Evolutionary conservation across 1,140 invertebrate genomes (phyloP).

Genomic region (Ceratosolen solmsi): DNA sequence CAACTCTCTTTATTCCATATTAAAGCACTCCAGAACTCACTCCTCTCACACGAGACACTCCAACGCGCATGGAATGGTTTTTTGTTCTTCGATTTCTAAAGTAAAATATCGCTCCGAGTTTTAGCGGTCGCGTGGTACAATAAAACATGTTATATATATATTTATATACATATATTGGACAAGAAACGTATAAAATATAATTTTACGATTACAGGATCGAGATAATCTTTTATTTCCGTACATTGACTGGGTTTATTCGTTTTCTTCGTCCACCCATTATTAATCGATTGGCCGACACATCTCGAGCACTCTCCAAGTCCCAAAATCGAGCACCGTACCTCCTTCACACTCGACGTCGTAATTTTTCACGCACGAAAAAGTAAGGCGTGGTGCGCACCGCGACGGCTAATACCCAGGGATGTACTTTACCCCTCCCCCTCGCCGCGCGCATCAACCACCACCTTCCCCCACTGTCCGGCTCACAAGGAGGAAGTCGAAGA

Average conservation of each 20-base stretch:
- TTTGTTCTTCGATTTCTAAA: too few relatives aligned
- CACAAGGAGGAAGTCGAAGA: background rate
- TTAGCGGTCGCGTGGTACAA: background rate
- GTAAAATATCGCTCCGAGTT: background rate
- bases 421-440: too few relatives aligned
- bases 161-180: too few relatives aligned
- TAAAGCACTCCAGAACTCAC: too few relatives aligned
- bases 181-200: background rate
- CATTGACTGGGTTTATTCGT: background rate
- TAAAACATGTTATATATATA: background rate
- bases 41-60: too few relatives aligned
- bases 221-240: background rate
- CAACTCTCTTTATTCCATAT: too few relatives aligned
- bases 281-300: background rate
- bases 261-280: background rate
- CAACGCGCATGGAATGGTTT: too few relatives aligned
- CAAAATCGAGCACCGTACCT: background rate
- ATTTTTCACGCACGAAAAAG: slow-evolving; percentile 47
- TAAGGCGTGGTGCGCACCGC: slow-evolving; percentile 23
- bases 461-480: too few relatives aligned
- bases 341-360: slow-evolving; percentile 38
- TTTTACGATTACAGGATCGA: background rate
- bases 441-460: too few relatives aligned
- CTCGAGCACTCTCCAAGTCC: background rate
- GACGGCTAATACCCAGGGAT: background rate